A percentile compares a stretch with the other conserved stretches of the same genome.
Evolutionary conservation across 1,140 invertebrate species (phyloP).

Genomic region (Trichonephila clavata): DNA sequence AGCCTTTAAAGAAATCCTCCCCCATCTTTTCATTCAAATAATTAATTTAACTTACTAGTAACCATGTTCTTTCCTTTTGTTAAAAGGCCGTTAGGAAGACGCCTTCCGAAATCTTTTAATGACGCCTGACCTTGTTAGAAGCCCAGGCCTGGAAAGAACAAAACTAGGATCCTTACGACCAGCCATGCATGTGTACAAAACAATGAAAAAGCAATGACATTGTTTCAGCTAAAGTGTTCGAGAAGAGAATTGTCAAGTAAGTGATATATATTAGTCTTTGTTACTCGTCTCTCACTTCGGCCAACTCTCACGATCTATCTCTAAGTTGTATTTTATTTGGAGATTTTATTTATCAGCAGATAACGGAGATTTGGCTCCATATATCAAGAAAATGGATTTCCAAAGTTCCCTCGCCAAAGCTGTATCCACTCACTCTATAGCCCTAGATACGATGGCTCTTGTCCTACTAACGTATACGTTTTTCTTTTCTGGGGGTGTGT

Average conservation of each 20-base stretch:
- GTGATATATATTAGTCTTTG: conserved; percentile 28
- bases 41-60: conserved; percentile 24
- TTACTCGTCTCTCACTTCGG: background rate
- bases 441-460: background rate
- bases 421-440: background rate
- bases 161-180: background rate
- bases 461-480: background rate
- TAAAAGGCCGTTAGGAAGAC: conserved; percentile 10
- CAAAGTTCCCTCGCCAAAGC: background rate
- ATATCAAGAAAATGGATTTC: conserved; percentile 23
- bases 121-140: conserved; percentile 1
- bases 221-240: conserved; percentile 42
- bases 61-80: conserved; percentile 3
- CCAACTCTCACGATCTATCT: background rate
- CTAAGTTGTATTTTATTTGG: conserved; percentile 1
- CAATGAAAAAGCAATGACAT: conserved; percentile 45
- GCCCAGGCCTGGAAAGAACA: background rate
- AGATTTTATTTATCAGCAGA: conserved; percentile 9
- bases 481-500: background rate
- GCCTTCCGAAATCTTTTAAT: background rate
- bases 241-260: conserved; percentile 20
- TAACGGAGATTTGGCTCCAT: background rate
- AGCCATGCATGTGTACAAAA: conserved; percentile 1
- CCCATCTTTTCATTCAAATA: conserved; percentile 12
- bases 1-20: background rate